Base-by-base conservation (phyloP, 2,113 vertebrate species). In the Zootoca vivipara region DNA sequence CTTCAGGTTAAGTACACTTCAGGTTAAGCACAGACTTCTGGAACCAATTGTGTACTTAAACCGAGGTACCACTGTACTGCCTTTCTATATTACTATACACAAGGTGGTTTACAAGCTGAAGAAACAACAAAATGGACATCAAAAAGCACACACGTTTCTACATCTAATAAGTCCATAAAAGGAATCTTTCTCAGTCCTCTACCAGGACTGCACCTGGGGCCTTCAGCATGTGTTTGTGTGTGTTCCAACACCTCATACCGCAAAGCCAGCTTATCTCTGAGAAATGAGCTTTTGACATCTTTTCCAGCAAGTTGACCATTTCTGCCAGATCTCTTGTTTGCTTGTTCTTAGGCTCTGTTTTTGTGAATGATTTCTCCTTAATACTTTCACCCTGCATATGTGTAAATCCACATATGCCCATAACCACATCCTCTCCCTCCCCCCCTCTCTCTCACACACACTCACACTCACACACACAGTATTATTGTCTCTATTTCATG, bases 291-390 rank as follows among this genome's bases (percentile, higher is more conserved):
- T 88, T 75, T 33, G 35, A 35, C 28, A 65, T 35, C 30, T 65
- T 72, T 65, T 80, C 69, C 80, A 82, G 38, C 65, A 40, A 1
- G 12, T 30, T 79, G 35, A 22, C n/a, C 4, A 22, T 24, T 2
- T 26, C 64, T 38, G 15, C 7, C 1, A 72, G 40, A 70, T 52
- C 33, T 70, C 78, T 56, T 62, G 24, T 74, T 40, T 81, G 46
- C 6, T 70, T 52, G 7, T 38, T 20, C 10, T 56, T 20, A 28
- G 4, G 20, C 64, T 35, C 62, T 79, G 3, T 79, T 56, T 52
- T 80, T 77, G 87, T 78, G 85, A 5, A 74, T 6, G 1, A 56
- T 9, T 91, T 92, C 91, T 78, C 35, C 15, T 93, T 26, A 42
- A 62, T 85, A 85, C 81, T 52, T 83, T 12, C 33, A 16, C 72